Percentiles rank a stretch among this genome's conserved stretches.
phyloP scores from a whole-genome alignment of 2,797 vertebrate species.

The Cryptoprocta ferox region DNA sequence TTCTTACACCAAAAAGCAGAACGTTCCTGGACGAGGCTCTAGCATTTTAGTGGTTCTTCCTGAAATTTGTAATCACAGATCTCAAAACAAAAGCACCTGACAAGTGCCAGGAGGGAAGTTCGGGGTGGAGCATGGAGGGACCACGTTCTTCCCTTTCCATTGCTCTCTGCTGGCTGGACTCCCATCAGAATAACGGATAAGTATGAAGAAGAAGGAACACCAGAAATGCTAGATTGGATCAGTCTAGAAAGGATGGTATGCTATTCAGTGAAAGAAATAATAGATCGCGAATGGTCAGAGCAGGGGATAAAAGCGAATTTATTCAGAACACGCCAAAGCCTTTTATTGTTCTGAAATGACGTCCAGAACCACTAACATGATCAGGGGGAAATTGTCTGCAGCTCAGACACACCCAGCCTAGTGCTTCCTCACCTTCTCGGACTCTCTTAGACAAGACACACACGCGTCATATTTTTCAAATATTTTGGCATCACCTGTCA shows the following conservation, averaged over 20 bases:
- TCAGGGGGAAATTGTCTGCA: neutral
- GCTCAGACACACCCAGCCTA: neutral
- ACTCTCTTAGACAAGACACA: neutral
- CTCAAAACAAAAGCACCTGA: neutral
- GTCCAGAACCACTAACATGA: neutral
- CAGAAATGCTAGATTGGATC: no score
- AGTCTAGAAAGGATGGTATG: neutral
- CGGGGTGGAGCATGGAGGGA: fast-evolving
- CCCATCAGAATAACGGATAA: neutral
- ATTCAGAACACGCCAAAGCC: neutral
- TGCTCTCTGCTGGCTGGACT: no score
- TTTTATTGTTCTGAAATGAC: neutral
- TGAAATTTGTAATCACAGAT: neutral
- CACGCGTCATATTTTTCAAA: neutral
- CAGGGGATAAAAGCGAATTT: neutral
- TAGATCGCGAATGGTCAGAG: neutral
- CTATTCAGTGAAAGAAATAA: neutral
- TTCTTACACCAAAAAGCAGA: neutral
- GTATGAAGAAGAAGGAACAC: neutral
- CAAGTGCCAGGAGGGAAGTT: no score
- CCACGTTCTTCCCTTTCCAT: fast-evolving
- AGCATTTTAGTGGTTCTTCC: neutral
- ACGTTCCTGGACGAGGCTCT: neutral
- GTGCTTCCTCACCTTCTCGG: neutral
- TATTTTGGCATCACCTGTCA: constrained; percentile 1